Base-by-base conservation (phyloP, 2,797 vertebrate species). In the Picus viridis region DNA sequence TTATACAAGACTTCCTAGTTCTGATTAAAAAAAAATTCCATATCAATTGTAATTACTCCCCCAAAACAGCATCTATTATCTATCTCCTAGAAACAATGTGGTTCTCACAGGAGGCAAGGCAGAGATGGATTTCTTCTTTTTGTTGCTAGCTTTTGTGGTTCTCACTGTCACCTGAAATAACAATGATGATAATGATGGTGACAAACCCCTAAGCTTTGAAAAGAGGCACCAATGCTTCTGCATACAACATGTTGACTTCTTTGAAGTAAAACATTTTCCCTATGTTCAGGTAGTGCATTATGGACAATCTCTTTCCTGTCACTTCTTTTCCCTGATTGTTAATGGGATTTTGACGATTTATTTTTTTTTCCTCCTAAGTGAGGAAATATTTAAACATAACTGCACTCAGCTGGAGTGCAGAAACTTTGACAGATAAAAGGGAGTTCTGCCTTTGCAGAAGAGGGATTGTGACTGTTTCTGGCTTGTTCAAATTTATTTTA, bases 121-220 rank as follows among this genome's bases (percentile, higher is more conserved):
- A 70, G 32, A 64, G 27, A 45, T 83, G 65, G 83, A 63, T 78
- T 86, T n/a, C 47, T 94, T 91, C 57, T 90, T 86, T 86, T 64
- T 87, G 41, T 83, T 91, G 29, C 67, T 64, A 80, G 41, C 61
- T 43, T 58, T 86, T 85, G 70, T 94, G 77, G 78, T 83, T 65
- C 43, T 65, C 10, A 36, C 29, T 80, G 4, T 85, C 58, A 92
- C 27, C 68, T 69, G 53, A 68, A 90, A 84, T 74, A 70, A 73
- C 61, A 24, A 26, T 51, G n/a, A 58, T n/a, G 39, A 12, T 61
- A 59, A 88, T 64, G 62, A 65, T 32, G 63, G 34, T 69, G 68
- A 78, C 29, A 72, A 93, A 80, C 34, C 54, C 59, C 72, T 76
- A 77, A 58, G 15, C 43, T 95, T 85, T 95, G 85, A 93, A 86